Base-by-base conservation (phyloP, 1,140 invertebrate species). In the Samia ricini region DNA sequence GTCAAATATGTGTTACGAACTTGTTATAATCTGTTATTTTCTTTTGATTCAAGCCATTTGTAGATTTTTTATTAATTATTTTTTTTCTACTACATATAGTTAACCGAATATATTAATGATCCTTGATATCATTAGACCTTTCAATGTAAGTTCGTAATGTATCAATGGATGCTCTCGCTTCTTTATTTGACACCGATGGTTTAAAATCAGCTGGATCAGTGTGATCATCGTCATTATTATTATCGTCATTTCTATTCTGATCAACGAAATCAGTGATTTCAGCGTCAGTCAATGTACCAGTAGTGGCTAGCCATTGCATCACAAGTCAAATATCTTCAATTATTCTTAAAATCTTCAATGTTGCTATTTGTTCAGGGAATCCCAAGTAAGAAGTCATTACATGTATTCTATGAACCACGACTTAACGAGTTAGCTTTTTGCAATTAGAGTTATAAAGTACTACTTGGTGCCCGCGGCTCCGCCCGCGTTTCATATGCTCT, bases 21-120 rank as follows among this genome's bases (percentile, higher is more conserved):
- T n/a, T n/a, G n/a, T n/a, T n/a, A n/a, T n/a, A 52, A 52, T 52
- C 50, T 52, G 1, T 52, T 52, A 52, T 52, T 19, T 52, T 52
- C 50, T 52, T 52, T 52, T 52, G 50, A 20, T 52, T 20, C 20
- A 52, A 52, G 1, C 1, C 18, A 52, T 52, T 52, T 52, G 50
- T 3, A 52, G 19, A 20, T 19, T 20, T 3, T 52, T 52, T 52
- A 52, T 52, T 15, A 52, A 52, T 19, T 20, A 52, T n/a, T n/a
- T 20, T 52, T 52, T 23, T 52, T 52, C 18, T 20, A 52, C 2
- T 21, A 7, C 50, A 52, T n/a, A 52, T 15, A 51, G 19, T 51
- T 10, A 52, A 52, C 50, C 50, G 50, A 52, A 52, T 20, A 20
- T 15, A 19, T n/a, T n/a, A n/a, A n/a, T 23, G 50, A 52, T 52